Evolutionary conservation across 1,140 invertebrate genomes (phyloP), one percentile per base, ranked within the genome.

Genomic region (Lucilia cuprina): DNA sequence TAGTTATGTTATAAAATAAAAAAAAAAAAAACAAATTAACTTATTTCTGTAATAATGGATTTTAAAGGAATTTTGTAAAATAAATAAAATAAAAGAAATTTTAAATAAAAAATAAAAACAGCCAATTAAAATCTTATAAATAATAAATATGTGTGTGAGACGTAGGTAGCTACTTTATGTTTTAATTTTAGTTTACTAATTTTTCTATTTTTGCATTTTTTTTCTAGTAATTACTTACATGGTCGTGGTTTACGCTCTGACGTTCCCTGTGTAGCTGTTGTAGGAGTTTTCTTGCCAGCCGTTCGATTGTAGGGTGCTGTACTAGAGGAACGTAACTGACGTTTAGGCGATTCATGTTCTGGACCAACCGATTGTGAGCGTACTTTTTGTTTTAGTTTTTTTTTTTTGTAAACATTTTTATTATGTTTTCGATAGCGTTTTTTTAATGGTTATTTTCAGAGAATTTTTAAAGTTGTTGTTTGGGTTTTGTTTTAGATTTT

Each of bases 291-390:
- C 88, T 91, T 91, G 82, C 86, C 87, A 75, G 91, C 89, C 47
- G 89, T 90, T 86, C 91, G 91, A 84, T 89, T 91, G 21, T 92
- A 91, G 86, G 93, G 93, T 84, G 92, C 92, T 83, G 91, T 91
- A 86, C 91, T 94, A 86, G 93, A 94, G 84, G 92, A 95, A 91
- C 92, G 94, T 47, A 95, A 93, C 85, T 95, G 94, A 84, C 95
- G 93, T 87, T 96, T 96, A 34, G 96, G 95, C 90, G 94, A 94
- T 86, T 95, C 94, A 85, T 87, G 91, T 86, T 89, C 88, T 13
- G 94, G 94, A 84, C 94, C 95, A 85, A 94, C 93, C 70, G 95
- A 95, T 89, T 95, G 94, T 25, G 94, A 95, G 85, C 95, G 93
- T 87, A 93, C 95, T 93, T 84, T 83, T 75, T 84, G 86, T 87